Base-by-base conservation (phyloP, 2,888 invertebrate species). In the Melanotus villosus region DNA sequence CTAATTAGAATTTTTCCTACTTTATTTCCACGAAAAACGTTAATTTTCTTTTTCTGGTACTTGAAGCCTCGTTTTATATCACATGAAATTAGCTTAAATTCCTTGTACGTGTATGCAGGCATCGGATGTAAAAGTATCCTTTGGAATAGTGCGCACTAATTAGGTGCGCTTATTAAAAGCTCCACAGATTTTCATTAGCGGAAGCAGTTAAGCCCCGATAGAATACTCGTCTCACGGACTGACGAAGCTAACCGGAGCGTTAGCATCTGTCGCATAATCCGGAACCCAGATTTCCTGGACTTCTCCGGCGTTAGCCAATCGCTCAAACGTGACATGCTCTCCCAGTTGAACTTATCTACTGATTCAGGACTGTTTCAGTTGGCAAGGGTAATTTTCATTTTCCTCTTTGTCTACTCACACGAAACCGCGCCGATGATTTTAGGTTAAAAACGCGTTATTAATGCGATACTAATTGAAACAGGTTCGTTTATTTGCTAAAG, bases 221-320 rank as follows among this genome's bases (percentile, higher is more conserved):
- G 41, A 45, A 54, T 43, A 56, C n/a, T 32, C 52, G 16, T 54
- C 26, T 64, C 43, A 18, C 14, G 3, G 41, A 6, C 26, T 64
- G 32, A 5, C 14, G 3, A 14, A 5, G 52, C 36, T 64, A 38
- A 52, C 41, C 19, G 14, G 45, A 64, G 21, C 63, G 54, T 64
- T 54, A 41, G 54, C 63, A 64, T 54, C 54, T 64, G 62, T 52
- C 52, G 62, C 30, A 38, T 52, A 62, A 62, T 36, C 36, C 62
- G 41, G 14, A 64, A 64, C 50, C 36, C 26, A 52, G 54, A 64
- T 64, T 54, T 64, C 34, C 54, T 64, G 19, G 30, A 54, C 34
- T 52, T 54, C 36, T 36, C 34, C 30, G 32, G 26, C 34, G 60
- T 32, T 60, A 6, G 50, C 60, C 60, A 60, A 60, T 60, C 60